A percentile compares a stretch with the other conserved stretches of the same genome.
These are phyloP conservation scores for Caenorhabditis panamensis DNA, from an alignment of 2,888 invertebrate genomes.

Conservation along the genomic window DNA sequence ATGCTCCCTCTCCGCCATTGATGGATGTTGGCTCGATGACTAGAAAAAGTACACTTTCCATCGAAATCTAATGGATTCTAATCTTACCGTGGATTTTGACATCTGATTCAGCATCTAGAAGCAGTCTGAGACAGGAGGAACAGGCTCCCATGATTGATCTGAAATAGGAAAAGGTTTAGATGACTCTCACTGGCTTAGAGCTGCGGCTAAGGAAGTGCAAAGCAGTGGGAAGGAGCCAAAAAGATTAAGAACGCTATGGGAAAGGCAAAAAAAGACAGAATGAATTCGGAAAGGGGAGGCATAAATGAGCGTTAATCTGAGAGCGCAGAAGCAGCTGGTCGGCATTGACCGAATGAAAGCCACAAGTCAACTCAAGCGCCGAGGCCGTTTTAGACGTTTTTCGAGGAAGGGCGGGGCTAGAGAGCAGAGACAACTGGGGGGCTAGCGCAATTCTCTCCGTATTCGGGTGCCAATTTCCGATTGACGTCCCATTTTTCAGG, in stretches of 20 bases:
- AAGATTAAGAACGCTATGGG: constrained; percentile 15
- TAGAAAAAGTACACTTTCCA: constrained; percentile 55
- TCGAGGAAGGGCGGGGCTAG: neutral
- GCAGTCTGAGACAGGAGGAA: constrained; percentile 68
- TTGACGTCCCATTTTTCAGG: constrained; percentile 1
- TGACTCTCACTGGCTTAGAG: too few relatives aligned
- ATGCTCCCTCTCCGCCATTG: constrained; percentile 61
- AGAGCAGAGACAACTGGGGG: neutral
- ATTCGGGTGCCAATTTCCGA: neutral
- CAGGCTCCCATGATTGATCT: constrained; percentile 67
- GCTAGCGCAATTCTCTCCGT: neutral
- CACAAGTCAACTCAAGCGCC: too few relatives aligned
- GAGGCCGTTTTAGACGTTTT: constrained; percentile 17
- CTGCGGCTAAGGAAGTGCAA: too few relatives aligned
- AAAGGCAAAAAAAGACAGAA: too few relatives aligned
- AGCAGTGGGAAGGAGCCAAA: neutral
- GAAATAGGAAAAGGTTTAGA: too few relatives aligned
- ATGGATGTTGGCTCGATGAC: constrained; percentile 74
- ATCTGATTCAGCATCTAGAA: constrained; percentile 72
- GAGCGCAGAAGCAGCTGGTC: neutral
- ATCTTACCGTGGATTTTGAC: constrained; percentile 75
- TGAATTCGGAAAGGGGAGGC: neutral
- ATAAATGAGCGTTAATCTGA: constrained; percentile 18
- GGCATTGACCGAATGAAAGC: constrained; percentile 5
- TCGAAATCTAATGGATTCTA: too few relatives aligned